Conservation (phyloP, 2,888 invertebrate species). For the Hydrotaea diabolus region DNA sequence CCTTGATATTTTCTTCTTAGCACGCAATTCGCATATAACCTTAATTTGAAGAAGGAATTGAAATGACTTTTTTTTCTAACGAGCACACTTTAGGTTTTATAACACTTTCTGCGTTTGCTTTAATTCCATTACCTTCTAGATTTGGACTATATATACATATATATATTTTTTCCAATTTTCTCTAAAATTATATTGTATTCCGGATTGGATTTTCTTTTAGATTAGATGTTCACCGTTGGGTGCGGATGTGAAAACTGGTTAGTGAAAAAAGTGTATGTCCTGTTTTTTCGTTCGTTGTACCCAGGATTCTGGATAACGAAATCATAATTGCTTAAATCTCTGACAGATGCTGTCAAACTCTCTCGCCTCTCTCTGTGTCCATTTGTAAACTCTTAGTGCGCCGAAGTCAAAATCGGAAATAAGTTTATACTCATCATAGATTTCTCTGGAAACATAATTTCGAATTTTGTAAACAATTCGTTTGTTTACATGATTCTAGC, state of each 20-base stretch:
- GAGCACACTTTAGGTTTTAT: constrained; percentile 16
- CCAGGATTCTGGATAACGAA: constrained; percentile 64
- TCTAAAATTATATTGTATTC: neutral
- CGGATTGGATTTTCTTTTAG: neutral
- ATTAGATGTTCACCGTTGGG: constrained; percentile 70
- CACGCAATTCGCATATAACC: constrained; percentile 8
- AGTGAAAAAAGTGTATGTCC: constrained; percentile 40
- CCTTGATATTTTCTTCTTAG: constrained; percentile 53
- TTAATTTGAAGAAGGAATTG: neutral
- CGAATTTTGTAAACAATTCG: constrained; percentile 18
- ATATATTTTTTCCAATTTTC: constrained; percentile 1
- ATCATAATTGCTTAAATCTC: constrained; percentile 52
- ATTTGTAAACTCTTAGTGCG: neutral
- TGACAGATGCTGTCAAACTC: constrained; percentile 47
- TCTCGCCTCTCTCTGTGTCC: neutral
- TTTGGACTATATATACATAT: constrained; percentile 32
- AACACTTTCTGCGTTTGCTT: constrained; percentile 37
- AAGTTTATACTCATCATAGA: neutral
- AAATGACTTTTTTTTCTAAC: neutral
- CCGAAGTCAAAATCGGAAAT: neutral
- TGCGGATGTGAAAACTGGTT: constrained; percentile 72
- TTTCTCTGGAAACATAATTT: neutral
- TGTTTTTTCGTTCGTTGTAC: constrained; percentile 36
- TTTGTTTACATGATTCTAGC: constrained; percentile 56
- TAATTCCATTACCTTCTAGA: constrained; percentile 18